Evolutionary conservation across 2,113 vertebrate species (phyloP).

Genomic region (Arenaria interpres): DNA sequence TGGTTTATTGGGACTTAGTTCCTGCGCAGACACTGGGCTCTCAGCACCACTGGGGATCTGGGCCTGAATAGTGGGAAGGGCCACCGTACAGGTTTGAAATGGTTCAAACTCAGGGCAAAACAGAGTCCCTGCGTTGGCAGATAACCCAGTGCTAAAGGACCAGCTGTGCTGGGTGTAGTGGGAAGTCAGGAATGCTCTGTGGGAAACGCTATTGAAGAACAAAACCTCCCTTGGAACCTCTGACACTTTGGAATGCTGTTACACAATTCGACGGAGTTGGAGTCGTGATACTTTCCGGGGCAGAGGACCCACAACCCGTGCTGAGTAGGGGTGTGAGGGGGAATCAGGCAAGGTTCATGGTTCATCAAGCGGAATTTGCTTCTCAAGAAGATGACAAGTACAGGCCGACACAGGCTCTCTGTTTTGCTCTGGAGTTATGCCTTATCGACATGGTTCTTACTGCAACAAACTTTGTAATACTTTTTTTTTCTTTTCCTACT

Average conservation of each 20-base stretch:
- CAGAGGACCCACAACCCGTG: not conserved
- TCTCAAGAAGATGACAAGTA: not conserved
- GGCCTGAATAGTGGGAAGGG: not conserved
- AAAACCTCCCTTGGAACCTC: not conserved
- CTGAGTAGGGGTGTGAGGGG: not conserved
- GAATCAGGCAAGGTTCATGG: not conserved
- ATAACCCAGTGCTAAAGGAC: not conserved
- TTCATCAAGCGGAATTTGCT: not conserved
- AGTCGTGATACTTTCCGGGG: not conserved
- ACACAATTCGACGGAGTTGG: rapidly evolving
- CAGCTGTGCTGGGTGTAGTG: not conserved
- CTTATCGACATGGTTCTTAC: not conserved
- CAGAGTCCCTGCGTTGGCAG: not conserved
- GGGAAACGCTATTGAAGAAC: rapidly evolving
- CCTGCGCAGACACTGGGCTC: not conserved
- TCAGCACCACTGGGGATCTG: not conserved
- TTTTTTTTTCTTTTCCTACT: not conserved
- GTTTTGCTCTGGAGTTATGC: not conserved
- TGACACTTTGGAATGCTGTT: not conserved
- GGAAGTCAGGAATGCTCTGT: not conserved
- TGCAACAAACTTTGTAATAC: not conserved
- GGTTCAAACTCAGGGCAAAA: not conserved
- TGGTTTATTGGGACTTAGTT: not conserved
- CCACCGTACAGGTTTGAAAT: rapidly evolving
- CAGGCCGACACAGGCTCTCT: not conserved